Evolutionary conservation across 2,113 vertebrate species (phyloP).

Genomic region (Dunckerocampus dactyliophorus): DNA sequence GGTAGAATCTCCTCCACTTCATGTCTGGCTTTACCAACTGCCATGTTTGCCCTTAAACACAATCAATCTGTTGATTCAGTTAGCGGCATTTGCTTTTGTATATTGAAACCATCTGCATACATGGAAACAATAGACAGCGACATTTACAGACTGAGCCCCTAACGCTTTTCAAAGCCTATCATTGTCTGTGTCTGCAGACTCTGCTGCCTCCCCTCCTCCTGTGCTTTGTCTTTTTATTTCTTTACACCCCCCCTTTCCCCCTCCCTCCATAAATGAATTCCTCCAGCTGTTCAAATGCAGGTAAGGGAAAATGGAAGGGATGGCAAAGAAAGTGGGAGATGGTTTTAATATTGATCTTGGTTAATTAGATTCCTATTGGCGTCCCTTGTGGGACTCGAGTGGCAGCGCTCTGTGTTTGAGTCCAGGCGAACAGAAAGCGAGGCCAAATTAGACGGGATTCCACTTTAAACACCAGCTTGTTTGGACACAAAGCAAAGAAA

Average conservation of each 20-base stretch:
- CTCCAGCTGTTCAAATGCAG: constrained; percentile 47
- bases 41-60: constrained; percentile 36
- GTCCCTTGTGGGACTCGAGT: constrained; percentile 57
- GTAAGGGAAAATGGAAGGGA: constrained; percentile 36
- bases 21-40: constrained; percentile 21
- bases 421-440: constrained; percentile 46
- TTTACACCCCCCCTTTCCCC: not conserved
- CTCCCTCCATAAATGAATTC: constrained; percentile 37
- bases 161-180: constrained; percentile 26
- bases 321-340: constrained; percentile 37
- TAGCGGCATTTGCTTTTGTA: constrained; percentile 33
- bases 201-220: constrained; percentile 18
- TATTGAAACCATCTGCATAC: constrained; percentile 19
- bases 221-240: not conserved
- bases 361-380: constrained; percentile 74
- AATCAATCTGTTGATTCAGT: constrained; percentile 38
- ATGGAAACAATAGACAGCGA: constrained; percentile 32
- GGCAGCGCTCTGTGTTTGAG: constrained; percentile 50
- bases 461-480: constrained; percentile 51
- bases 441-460: constrained; percentile 56
- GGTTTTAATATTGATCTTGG: constrained; percentile 73
- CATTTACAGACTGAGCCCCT: constrained; percentile 29
- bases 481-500: constrained; percentile 48
- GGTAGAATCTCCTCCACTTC: not conserved
- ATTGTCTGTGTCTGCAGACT: constrained; percentile 6